Base-by-base conservation (phyloP, 2,797 vertebrate species). In the Xyrichtys novacula region DNA sequence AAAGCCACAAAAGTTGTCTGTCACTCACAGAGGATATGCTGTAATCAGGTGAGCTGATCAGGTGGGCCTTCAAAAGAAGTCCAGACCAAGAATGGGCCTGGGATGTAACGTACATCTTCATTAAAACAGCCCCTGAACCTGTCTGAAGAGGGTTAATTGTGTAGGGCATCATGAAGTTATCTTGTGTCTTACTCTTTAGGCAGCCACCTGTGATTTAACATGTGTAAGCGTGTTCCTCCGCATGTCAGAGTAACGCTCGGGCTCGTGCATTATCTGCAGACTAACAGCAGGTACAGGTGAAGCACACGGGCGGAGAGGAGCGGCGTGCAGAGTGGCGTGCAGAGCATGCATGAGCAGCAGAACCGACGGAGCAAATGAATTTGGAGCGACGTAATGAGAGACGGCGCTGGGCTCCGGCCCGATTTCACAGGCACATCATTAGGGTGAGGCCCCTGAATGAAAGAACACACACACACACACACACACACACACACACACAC, bases 371-470 rank as follows among this genome's bases (percentile, higher is more conserved):
- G 90, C 88, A 92, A 94, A 94, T 94, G 91, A 92, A 94, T 94
- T 92, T 93, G 88, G 92, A 92, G 92, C 89, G 85, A 84, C 76
- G 82, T 93, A 93, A 94, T 94, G 92, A 93, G 88, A 91, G 89
- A 81, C 65, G 81, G 90, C 86, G 70, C 89, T 89, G 85, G 83
- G 88, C 91, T 88, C 77, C 73, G 73, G 86, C 87, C 93, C 82
- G 83, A 94, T 94, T 94, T 94, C 93, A 95, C 92, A 93, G 92
- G 85, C 86, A 81, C 92, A 94, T 94, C 91, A 92, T 93, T 93
- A 92, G 87, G 90, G 89, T 53, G 71, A 85, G 81, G 85, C 57
- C 85, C 59, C 55, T 22, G 49, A 76, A 76, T 63, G 58, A 75
- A 65, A 70, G 71, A 55, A 82, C 69, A 22, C 4, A 14, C 20